Evolutionary conservation across 2,888 invertebrate species (phyloP).

Genomic region (Sinelater perroti): DNA sequence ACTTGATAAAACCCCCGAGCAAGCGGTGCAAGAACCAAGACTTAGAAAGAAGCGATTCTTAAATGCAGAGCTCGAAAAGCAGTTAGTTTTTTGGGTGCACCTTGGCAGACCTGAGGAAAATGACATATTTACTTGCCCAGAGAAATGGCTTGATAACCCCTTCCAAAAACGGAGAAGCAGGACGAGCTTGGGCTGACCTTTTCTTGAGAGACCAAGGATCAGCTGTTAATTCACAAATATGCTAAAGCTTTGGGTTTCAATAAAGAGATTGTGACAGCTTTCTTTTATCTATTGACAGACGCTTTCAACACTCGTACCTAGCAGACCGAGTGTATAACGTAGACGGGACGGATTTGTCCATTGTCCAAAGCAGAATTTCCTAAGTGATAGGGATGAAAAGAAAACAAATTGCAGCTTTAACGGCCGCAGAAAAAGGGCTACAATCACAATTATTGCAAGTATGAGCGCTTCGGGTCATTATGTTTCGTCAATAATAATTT

Average conservation of each 20-base stretch:
- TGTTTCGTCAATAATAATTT: too few species aligned
- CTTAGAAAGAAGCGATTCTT: not conserved
- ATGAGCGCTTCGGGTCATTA: too few species aligned
- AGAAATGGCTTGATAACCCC: not conserved
- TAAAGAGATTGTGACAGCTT: not conserved
- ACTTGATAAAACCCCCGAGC: not conserved
- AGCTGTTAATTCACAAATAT: not conserved
- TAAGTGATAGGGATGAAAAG: too few species aligned
- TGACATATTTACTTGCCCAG: not conserved
- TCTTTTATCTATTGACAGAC: not conserved
- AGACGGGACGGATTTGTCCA: too few species aligned
- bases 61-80: not conserved
- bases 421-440: too few species aligned
- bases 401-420: too few species aligned
- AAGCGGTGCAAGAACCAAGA: not conserved
- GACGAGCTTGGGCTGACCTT: not conserved
- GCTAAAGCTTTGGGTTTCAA: constrained; percentile 1
- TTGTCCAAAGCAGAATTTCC: too few species aligned
- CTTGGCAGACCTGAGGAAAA: not conserved
- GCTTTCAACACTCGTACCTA: too few species aligned
- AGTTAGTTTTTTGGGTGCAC: constrained; percentile 2
- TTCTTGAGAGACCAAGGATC: not conserved
- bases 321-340: too few species aligned
- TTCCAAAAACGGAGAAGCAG: not conserved
- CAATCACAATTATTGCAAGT: too few species aligned